Base-by-base conservation (phyloP, 1,140 invertebrate species). In the Bombus haemorrhoidalis region DNA sequence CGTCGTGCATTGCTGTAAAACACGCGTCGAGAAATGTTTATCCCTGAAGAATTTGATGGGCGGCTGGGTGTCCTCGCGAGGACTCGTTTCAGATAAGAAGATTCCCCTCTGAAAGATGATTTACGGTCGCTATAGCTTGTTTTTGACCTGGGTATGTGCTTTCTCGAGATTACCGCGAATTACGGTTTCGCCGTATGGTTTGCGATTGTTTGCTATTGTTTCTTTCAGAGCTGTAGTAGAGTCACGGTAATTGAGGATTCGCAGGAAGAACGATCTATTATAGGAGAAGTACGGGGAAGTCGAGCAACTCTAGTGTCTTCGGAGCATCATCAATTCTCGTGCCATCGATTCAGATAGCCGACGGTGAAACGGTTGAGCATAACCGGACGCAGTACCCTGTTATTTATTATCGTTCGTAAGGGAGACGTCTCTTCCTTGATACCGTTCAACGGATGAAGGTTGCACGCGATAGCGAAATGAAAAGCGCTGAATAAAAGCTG, bases 291-390 rank as follows among this genome's bases (percentile, higher is more conserved):
- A 32, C 37, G 3, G 18, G 28, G 57, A 77, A 77, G 18, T 59
- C 75, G 57, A 77, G 57, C 75, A 37, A 13, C 37, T n/a, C 75
- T n/a, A 57, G 28, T 41, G 62, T 47, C 41, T 66, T 32, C 34
- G 68, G 12, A 39, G 79, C n/a, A 73, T 81, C 79, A 81, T 81
- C 68, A 81, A 81, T 81, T 69, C 79, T 81, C 34, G 47, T 73
- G 68, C 10, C 79, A 73, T 57, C 34, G 15, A 57, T 72, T 81
- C 47, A 81, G 79, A 81, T 81, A 81, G 28, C 66, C 68, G 53
- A 39, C 69, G 43, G 68, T 41, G 79, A n/a, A 81, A 28, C 66
- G 41, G 34, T 37, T 34, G 68, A 28, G 53, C 53, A 72, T 81
- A 72, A 81, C 28, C 43, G 79, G 69, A 34, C 37, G 9, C 37